phyloP scores from a whole-genome alignment of 2,113 vertebrate genomes.

The Anhinga rufa region DNA sequence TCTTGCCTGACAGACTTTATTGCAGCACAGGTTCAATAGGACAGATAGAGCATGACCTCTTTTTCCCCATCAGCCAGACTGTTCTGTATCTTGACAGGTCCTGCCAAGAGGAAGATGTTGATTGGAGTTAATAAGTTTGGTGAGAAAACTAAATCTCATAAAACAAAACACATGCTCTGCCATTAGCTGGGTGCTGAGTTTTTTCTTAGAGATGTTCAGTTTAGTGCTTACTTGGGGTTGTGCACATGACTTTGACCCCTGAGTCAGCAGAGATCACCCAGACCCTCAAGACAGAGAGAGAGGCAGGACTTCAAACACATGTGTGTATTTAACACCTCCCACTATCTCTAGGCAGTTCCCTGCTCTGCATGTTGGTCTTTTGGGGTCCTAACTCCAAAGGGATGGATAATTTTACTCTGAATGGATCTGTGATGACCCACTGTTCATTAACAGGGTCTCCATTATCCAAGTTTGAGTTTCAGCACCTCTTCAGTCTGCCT shows the following conservation, averaged over 20 bases:
- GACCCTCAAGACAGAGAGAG: not conserved
- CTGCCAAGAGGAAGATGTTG: not conserved
- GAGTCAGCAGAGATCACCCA: not conserved
- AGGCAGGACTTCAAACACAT: fast-evolving
- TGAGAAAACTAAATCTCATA: not conserved
- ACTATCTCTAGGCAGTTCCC: not conserved
- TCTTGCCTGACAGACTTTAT: not conserved
- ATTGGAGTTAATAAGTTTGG: not conserved
- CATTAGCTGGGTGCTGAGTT: not conserved
- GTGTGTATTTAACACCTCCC: not conserved
- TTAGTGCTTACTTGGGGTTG: not conserved
- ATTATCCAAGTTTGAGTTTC: not conserved
- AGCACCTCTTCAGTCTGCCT: not conserved
- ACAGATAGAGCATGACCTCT: not conserved
- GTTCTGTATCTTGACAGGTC: not conserved
- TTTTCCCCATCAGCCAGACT: not conserved
- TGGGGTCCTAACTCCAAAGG: not conserved
- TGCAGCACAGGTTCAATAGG: not conserved
- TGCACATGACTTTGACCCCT: not conserved
- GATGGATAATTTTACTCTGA: not conserved
- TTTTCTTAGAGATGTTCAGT: not conserved
- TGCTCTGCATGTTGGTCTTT: not conserved
- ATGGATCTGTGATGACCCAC: not conserved
- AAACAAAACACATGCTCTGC: fast-evolving
- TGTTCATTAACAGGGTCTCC: not conserved